Evolutionary conservation across 35 echinoderm and acorn worm species (phyloP).

Genomic region (Stichopus chloronotus): DNA sequence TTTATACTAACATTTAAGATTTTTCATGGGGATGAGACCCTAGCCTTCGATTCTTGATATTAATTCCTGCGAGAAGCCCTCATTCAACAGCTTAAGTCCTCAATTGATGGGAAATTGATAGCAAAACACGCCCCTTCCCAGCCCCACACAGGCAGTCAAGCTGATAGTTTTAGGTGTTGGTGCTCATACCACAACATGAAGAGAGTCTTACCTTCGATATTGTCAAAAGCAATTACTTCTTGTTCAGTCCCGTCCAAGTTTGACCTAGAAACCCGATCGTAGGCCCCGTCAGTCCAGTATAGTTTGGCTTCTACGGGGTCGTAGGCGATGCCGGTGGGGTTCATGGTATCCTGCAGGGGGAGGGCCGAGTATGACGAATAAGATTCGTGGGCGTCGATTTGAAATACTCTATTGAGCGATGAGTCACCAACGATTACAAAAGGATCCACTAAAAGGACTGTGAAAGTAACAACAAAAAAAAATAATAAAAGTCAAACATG

Average conservation of each 20-base stretch:
- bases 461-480: background rate
- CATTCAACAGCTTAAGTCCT: too few relatives aligned
- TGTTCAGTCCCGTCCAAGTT: conserved; percentile 34
- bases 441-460: conserved; percentile 30
- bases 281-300: conserved; percentile 53
- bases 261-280: conserved; percentile 13
- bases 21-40: too few relatives aligned
- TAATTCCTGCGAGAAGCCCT: too few relatives aligned
- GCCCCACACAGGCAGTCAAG: background rate
- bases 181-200: background rate
- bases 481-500: background rate
- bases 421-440: conserved; percentile 46
- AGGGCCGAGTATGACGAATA: conserved; percentile 48
- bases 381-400: conserved; percentile 28
- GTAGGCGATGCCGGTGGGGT: conserved; percentile 45
- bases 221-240: conserved; percentile 48
- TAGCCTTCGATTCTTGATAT: too few relatives aligned
- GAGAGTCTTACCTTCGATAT: conserved; percentile 34
- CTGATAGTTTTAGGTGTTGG: background rate
- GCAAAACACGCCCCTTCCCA: too few relatives aligned
- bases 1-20: too few relatives aligned
- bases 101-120: too few relatives aligned
- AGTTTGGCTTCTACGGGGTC: conserved; percentile 34
- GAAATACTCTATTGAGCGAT: conserved; percentile 37
- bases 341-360: conserved; percentile 32